Percentiles rank a stretch among this genome's conserved stretches.
phyloP scores from a whole-genome alignment of 1,140 invertebrate genomes.

The Pseudomyrmex dendroicus region DNA sequence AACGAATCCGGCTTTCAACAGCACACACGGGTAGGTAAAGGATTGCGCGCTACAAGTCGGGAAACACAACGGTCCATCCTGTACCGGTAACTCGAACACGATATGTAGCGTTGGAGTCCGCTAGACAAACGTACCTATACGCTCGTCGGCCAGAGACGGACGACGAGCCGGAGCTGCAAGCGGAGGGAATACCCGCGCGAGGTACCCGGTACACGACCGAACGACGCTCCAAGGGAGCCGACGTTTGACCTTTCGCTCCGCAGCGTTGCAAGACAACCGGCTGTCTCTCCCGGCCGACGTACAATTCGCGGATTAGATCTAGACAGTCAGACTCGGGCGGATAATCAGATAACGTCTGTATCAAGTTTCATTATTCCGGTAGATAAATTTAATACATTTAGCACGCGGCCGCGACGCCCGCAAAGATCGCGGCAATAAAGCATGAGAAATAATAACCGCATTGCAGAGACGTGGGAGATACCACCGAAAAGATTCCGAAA shows the following conservation, averaged over 20 bases:
- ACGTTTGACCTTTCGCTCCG: conserved; percentile 69
- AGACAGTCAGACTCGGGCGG: conserved; percentile 23
- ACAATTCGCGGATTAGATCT: conserved; percentile 57
- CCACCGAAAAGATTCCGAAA: background rate
- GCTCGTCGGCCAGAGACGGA: conserved; percentile 46
- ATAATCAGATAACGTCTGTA: conserved; percentile 67
- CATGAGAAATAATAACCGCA: conserved; percentile 37
- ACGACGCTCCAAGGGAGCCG: conserved; percentile 38
- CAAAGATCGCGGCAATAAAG: conserved; percentile 20
- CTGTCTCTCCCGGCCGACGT: conserved; percentile 30
- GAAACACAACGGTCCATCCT: conserved; percentile 71
- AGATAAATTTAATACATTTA: conserved; percentile 33
- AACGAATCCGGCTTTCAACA: conserved; percentile 73
- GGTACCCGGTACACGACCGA: conserved; percentile 29
- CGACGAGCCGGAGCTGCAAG: background rate
- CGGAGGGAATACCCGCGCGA: background rate
- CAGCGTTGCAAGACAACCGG: conserved; percentile 41
- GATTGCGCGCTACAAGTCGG: conserved; percentile 62
- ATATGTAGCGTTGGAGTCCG: conserved; percentile 62
- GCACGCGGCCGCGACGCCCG: background rate
- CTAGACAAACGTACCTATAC: conserved; percentile 64
- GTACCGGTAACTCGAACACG: conserved; percentile 74
- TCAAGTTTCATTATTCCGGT: conserved; percentile 45
- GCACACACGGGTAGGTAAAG: conserved; percentile 22
- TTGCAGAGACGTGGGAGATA: background rate